phyloP scores from a whole-genome alignment of 2,797 vertebrate genomes.

The Pagetopsis macropterus region DNA sequence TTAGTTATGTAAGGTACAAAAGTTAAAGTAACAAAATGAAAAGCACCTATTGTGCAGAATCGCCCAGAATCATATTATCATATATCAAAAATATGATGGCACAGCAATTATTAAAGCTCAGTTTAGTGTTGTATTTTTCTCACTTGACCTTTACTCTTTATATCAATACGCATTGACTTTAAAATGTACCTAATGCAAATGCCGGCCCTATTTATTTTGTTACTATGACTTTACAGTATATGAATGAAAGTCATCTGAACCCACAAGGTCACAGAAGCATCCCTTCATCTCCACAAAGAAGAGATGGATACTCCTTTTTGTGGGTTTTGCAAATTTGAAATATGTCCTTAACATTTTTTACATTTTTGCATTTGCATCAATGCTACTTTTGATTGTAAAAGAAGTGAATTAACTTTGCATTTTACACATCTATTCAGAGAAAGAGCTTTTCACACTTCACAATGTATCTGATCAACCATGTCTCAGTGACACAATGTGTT shows the following conservation, averaged over 20 bases:
- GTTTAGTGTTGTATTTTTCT: too few relatives aligned
- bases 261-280: background rate
- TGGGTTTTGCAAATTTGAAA: background rate
- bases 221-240: background rate
- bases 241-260: background rate
- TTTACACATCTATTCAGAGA: background rate
- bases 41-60: too few relatives aligned
- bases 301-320: background rate
- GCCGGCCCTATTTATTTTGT: background rate
- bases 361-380: background rate
- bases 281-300: too few relatives aligned
- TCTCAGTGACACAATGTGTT: conserved; percentile 6
- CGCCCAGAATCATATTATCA: too few relatives aligned
- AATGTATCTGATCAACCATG: background rate
- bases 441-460: background rate
- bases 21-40: too few relatives aligned
- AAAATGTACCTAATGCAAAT: background rate
- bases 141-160: too few relatives aligned
- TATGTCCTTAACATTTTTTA: background rate
- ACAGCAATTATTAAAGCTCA: too few relatives aligned
- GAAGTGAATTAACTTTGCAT: background rate
- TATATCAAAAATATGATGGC: too few relatives aligned
- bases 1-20: too few relatives aligned
- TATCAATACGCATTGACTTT: too few relatives aligned
- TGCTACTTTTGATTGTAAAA: background rate